A percentile compares a stretch with the other conserved stretches of the same genome.
These are phyloP conservation scores for Meles meles DNA, from an alignment of 2,113 vertebrate species.

Conservation along the genomic window DNA sequence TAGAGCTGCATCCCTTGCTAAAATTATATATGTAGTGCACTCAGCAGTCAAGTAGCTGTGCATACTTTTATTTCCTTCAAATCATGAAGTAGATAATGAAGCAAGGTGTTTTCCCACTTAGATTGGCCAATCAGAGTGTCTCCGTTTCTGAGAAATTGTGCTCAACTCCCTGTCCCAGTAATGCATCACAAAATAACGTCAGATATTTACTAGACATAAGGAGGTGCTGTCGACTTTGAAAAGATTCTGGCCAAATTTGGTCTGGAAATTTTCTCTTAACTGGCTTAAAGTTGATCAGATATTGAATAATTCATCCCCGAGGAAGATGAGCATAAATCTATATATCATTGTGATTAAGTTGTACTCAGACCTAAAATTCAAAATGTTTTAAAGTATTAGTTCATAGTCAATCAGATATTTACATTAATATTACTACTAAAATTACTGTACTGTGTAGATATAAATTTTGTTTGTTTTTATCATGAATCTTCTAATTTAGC, in stretches of 20 bases:
- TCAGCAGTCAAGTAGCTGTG: background rate
- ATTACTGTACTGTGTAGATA: background rate
- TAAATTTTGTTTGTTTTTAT: slow-evolving; percentile 24
- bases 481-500: slow-evolving; percentile 18
- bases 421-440: background rate
- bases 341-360: background rate
- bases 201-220: background rate
- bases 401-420: slow-evolving; percentile 11
- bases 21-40: background rate
- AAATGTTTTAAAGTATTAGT: background rate
- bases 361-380: background rate
- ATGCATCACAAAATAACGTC: background rate
- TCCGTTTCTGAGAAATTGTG: background rate
- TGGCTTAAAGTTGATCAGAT: background rate
- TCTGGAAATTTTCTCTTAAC: slow-evolving; percentile 3
- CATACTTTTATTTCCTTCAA: background rate
- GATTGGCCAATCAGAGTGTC: background rate
- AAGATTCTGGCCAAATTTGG: background rate
- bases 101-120: background rate
- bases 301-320: background rate
- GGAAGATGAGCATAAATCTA: background rate
- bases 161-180: background rate
- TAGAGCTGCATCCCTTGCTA: background rate
- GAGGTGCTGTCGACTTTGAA: background rate
- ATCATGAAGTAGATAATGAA: background rate